phyloP scores from a whole-genome alignment of 2,113 vertebrate species.

The Pyxicephalus adspersus region DNA sequence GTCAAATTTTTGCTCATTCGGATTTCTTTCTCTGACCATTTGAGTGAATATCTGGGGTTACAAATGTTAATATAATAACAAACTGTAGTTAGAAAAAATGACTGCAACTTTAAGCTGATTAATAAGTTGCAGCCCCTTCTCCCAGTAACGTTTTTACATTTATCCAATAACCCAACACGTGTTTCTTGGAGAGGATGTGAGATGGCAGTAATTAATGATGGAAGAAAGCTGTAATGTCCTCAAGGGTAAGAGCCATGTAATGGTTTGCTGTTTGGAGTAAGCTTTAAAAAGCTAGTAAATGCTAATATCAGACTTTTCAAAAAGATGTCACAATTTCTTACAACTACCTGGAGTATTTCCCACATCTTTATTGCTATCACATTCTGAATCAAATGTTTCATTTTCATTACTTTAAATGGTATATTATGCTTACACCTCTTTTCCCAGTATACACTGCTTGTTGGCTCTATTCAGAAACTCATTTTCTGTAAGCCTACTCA shows the following conservation, averaged over 20 bases:
- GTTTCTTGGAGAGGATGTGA: neutral
- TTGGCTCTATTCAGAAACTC: too few relatives aligned
- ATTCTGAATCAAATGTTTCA: neutral
- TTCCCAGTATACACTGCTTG: neutral
- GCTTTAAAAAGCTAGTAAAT: constrained; percentile 13
- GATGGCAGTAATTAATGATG: neutral
- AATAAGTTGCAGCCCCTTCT: neutral
- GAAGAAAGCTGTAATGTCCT: neutral
- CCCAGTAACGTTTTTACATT: neutral
- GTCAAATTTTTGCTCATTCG: too few relatives aligned
- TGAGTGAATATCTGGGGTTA: too few relatives aligned
- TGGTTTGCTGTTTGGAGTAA: neutral
- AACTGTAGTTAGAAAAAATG: too few relatives aligned
- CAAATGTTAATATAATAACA: too few relatives aligned
- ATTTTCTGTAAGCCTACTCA: too few relatives aligned
- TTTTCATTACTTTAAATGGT: constrained; percentile 2
- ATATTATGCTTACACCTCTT: neutral
- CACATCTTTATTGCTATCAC: constrained; percentile 15
- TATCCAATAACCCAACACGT: neutral
- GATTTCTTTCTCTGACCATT: too few relatives aligned
- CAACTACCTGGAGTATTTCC: neutral
- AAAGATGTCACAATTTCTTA: neutral
- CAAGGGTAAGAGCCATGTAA: constrained; percentile 7
- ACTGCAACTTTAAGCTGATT: neutral
- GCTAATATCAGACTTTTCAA: neutral